Percentiles rank a stretch among this genome's conserved stretches.
phyloP scores from a whole-genome alignment of 2,113 vertebrate species.

The Tychaedon coryphoeus region DNA sequence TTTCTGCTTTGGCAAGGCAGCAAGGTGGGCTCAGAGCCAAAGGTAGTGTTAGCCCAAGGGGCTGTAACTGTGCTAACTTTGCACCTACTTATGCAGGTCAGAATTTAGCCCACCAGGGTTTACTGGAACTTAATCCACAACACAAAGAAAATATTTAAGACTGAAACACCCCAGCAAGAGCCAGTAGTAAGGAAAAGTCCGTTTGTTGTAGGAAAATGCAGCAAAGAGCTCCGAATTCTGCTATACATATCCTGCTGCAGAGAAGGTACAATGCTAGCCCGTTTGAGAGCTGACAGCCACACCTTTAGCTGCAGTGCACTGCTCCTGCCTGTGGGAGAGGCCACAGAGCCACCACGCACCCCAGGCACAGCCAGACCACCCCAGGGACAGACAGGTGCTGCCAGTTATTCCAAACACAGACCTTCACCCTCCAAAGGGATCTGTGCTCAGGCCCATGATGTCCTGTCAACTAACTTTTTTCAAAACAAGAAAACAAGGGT shows the following conservation, averaged over 20 bases:
- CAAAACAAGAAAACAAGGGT: background rate
- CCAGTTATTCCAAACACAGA: background rate
- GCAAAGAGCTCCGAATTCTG: background rate
- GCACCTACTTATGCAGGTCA: background rate
- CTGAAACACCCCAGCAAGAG: background rate
- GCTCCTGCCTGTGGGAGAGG: background rate
- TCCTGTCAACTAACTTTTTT: background rate
- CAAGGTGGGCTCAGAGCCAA: background rate
- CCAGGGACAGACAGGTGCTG: background rate
- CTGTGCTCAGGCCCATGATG: background rate
- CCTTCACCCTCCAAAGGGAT: background rate
- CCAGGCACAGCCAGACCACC: background rate
- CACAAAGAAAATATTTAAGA: background rate
- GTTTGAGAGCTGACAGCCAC: background rate
- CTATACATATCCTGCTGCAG: background rate
- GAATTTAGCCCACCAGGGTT: background rate
- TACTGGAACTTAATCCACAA: background rate
- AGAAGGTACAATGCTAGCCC: background rate
- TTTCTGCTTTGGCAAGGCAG: conserved; percentile 14
- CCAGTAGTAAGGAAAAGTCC: background rate
- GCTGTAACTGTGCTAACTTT: background rate
- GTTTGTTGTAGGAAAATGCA: background rate
- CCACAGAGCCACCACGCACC: background rate
- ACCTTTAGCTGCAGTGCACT: too few species aligned
- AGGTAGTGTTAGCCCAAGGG: background rate